These are phyloP conservation scores for Tarsius wallacei DNA, from an alignment of 2,797 vertebrate genomes.

Conservation along the genomic window DNA sequence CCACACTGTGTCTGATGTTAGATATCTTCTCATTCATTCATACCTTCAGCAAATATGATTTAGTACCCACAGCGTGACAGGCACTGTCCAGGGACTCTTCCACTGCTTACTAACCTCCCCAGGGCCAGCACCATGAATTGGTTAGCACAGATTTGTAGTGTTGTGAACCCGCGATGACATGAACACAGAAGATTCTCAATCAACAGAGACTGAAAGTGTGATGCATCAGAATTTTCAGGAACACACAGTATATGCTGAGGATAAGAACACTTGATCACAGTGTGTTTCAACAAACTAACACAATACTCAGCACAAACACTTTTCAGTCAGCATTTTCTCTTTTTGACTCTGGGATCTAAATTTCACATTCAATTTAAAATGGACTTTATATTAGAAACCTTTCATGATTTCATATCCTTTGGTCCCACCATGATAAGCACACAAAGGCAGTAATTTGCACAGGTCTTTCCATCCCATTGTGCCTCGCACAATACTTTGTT, in stretches of 20 bases:
- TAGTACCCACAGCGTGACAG: background rate
- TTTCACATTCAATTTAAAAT: conserved; percentile 31
- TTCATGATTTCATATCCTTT: conserved; percentile 13
- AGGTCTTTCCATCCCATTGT: background rate
- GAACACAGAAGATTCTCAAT: background rate
- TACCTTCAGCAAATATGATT: background rate
- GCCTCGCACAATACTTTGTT: background rate
- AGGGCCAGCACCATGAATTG: background rate
- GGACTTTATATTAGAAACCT: background rate
- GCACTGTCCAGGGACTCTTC: background rate
- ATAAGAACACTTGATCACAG: background rate
- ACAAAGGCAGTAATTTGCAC: background rate
- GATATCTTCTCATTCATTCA: background rate
- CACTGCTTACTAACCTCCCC: background rate
- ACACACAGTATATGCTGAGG: background rate
- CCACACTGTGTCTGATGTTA: background rate
- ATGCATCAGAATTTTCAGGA: background rate
- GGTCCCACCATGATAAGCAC: background rate
- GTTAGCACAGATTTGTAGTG: background rate
- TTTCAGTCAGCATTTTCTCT: background rate
- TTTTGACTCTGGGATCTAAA: background rate
- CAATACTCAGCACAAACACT: background rate
- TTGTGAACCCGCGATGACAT: background rate
- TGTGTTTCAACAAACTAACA: background rate
- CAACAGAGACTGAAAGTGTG: background rate